phyloP scores from a whole-genome alignment of 2,797 vertebrate species.

The Euthynnus affinis region DNA sequence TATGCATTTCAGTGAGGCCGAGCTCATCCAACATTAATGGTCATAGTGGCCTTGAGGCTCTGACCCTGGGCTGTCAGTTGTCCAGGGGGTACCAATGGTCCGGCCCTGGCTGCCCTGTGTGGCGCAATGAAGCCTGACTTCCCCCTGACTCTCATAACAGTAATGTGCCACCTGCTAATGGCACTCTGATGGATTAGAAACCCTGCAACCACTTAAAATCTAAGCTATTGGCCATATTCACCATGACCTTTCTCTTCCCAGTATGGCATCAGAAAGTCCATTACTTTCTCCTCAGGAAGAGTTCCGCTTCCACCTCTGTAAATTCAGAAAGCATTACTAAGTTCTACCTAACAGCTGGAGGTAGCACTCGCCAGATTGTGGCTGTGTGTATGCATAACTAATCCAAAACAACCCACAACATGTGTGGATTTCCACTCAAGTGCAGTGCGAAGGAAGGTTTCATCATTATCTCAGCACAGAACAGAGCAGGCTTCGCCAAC shows the following conservation, averaged over 20 bases:
- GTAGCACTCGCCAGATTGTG: conserved; percentile 25
- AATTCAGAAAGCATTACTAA: conserved; percentile 29
- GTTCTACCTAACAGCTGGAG: conserved; percentile 35
- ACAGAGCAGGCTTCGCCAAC: conserved; percentile 28
- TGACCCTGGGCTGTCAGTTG: conserved; percentile 37
- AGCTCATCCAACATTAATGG: conserved; percentile 86
- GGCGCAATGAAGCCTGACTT: conserved; percentile 10
- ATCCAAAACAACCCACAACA: conserved; percentile 8
- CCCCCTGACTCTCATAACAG: conserved; percentile 37
- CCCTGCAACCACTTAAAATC: conserved; percentile 30
- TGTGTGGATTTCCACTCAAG: conserved; percentile 17
- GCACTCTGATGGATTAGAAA: conserved; percentile 49
- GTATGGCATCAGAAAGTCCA: conserved; percentile 55
- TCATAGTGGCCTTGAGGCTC: conserved; percentile 37
- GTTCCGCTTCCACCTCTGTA: conserved; percentile 24
- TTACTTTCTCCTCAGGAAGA: conserved; percentile 68
- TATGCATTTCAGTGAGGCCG: conserved; percentile 64
- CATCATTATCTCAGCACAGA: conserved; percentile 20
- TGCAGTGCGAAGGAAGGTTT: conserved; percentile 9
- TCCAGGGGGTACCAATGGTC: background rate
- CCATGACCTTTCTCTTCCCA: conserved; percentile 44
- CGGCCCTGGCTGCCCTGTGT: background rate
- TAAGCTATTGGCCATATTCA: conserved; percentile 29
- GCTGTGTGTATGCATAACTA: conserved; percentile 22
- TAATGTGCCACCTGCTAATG: conserved; percentile 53